Evolutionary conservation across 1,140 invertebrate species (phyloP).

Genomic region (Drosophila lowei): DNA sequence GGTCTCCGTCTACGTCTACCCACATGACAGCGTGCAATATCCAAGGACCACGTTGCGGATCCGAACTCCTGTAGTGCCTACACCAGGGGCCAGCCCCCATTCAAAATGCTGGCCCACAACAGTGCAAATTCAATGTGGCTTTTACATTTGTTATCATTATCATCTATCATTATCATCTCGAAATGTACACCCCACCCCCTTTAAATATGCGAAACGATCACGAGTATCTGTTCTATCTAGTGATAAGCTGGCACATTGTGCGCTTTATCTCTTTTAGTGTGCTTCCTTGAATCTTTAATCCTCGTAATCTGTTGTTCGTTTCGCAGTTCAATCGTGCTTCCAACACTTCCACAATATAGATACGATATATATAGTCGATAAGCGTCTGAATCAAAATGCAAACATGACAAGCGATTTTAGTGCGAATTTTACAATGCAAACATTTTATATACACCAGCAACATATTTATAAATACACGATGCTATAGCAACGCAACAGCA

Average conservation of each 20-base stretch:
- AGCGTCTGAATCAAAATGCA: conserved; percentile 46
- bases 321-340: conserved; percentile 57
- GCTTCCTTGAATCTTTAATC: conserved; percentile 11
- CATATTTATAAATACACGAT: conserved; percentile 68
- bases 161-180: conserved; percentile 27
- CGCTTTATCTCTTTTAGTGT: conserved; percentile 6
- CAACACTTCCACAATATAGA: conserved; percentile 47
- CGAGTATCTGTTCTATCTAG: conserved; percentile 18
- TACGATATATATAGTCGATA: conserved; percentile 24
- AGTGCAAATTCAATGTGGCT: conserved; percentile 62
- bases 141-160: conserved; percentile 21
- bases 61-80: conserved; percentile 55
- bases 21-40: conserved; percentile 60
- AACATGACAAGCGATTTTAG: conserved; percentile 54
- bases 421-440: conserved; percentile 68
- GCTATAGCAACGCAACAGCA: conserved; percentile 6
- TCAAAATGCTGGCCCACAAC: conserved; percentile 18
- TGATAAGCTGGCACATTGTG: conserved; percentile 13
- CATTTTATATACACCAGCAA: conserved; percentile 51
- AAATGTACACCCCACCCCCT: conserved; percentile 16
- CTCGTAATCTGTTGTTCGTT: conserved; percentile 22
- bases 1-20: neutral
- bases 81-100: conserved; percentile 2
- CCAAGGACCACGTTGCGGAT: conserved; percentile 46
- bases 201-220: conserved; percentile 31